Conservation (phyloP, 2,888 invertebrate genomes). For the Azorinus chamasolen region DNA sequence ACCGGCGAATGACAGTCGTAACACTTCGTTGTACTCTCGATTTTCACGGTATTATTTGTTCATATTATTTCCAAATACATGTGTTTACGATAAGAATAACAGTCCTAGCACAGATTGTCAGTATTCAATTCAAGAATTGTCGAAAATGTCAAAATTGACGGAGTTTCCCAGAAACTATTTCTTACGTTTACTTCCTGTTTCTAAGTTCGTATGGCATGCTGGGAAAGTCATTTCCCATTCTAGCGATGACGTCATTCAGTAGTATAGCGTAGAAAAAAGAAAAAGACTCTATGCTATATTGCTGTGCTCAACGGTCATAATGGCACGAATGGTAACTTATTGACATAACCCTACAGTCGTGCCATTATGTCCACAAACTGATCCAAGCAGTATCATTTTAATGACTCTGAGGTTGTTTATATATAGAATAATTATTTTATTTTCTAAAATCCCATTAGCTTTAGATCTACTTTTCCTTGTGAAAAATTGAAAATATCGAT, state of each 20-base stretch:
- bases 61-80: background rate
- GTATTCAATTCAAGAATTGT: slow-evolving; percentile 29
- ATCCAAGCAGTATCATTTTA: too few species aligned
- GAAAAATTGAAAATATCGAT: too few species aligned
- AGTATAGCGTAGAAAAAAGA: too few species aligned
- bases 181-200: slow-evolving; percentile 73
- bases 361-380: too few species aligned
- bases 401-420: too few species aligned
- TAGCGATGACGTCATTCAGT: slow-evolving; percentile 20
- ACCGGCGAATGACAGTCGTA: slow-evolving; percentile 53
- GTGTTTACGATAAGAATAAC: background rate
- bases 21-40: slow-evolving; percentile 7
- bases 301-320: too few species aligned
- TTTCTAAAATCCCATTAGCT: too few species aligned
- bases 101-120: background rate
- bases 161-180: slow-evolving; percentile 57
- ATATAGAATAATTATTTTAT: too few species aligned
- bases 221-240: slow-evolving; percentile 48
- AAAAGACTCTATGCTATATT: too few species aligned
- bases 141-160: slow-evolving; percentile 10
- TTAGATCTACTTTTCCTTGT: too few species aligned
- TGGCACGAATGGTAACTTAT: too few species aligned
- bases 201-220: slow-evolving; percentile 65
- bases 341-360: too few species aligned
- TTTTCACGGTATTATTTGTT: background rate